Conservation (phyloP, 1,140 invertebrate genomes). For the Drosophila insularis region DNA sequence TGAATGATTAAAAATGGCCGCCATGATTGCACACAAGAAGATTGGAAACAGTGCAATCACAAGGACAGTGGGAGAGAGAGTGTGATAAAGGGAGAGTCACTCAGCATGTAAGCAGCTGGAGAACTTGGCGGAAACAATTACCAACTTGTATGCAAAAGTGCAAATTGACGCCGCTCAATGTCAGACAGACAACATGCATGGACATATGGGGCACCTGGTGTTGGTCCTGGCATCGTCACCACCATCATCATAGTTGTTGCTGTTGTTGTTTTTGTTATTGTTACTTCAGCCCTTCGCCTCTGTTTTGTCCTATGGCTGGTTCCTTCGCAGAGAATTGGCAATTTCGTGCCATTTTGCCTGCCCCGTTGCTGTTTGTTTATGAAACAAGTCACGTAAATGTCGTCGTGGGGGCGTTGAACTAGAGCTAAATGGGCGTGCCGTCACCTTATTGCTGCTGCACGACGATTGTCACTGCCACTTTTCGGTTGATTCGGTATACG, state of each 20-base stretch:
- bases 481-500: conserved; percentile 4
- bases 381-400: conserved; percentile 78
- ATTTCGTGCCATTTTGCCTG: conserved; percentile 75
- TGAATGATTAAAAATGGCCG: conserved; percentile 66
- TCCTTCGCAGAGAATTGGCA: conserved; percentile 46
- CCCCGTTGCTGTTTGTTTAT: conserved; percentile 66
- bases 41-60: not conserved
- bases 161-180: conserved; percentile 65
- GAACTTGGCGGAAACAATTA: conserved; percentile 74
- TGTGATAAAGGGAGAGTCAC: conserved; percentile 3
- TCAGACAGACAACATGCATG: conserved; percentile 35
- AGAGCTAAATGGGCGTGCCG: conserved; percentile 71
- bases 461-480: conserved; percentile 64
- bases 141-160: conserved; percentile 77
- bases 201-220: conserved; percentile 29
- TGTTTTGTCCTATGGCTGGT: conserved; percentile 17
- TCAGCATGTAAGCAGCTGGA: conserved; percentile 50
- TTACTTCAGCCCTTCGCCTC: conserved; percentile 7
- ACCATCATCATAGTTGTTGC: not conserved
- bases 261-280: not conserved
- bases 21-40: conserved; percentile 29
- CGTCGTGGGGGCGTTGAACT: conserved; percentile 71
- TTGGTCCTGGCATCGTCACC: conserved; percentile 9
- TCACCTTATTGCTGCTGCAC: conserved; percentile 45
- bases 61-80: not conserved